phyloP scores from a whole-genome alignment of 2,113 vertebrate genomes.

The Hipposideros armiger region DNA sequence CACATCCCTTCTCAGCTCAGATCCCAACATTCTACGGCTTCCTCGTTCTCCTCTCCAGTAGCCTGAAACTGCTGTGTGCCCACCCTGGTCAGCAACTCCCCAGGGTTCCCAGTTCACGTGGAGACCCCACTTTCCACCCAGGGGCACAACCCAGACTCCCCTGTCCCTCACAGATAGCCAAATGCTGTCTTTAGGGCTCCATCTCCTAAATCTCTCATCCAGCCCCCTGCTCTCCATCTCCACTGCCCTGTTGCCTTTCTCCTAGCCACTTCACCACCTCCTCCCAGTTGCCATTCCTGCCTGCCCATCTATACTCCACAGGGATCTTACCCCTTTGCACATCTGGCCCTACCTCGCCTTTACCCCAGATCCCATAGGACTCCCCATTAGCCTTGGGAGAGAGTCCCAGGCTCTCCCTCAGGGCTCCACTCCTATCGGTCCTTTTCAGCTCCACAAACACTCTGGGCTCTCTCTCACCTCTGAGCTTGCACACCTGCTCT shows the following conservation, averaged over 20 bases:
- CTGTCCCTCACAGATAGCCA: background rate
- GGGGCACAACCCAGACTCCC: background rate
- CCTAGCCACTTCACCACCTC: background rate
- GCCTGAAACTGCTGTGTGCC: rapidly evolving
- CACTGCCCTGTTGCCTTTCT: background rate
- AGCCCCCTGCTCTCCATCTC: background rate
- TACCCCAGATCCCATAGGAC: background rate
- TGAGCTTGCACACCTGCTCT: background rate
- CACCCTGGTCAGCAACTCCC: background rate
- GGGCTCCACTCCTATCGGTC: too few relatives aligned
- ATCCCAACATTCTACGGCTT: background rate
- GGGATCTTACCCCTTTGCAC: background rate
- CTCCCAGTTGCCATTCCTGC: background rate
- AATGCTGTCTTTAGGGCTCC: background rate
- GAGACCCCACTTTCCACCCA: background rate
- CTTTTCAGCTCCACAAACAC: background rate
- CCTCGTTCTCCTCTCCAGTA: background rate
- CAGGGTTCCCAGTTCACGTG: background rate
- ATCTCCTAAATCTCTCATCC: background rate
- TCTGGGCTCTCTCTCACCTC: background rate
- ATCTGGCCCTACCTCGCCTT: background rate
- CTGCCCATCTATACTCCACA: background rate
- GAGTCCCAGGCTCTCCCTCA: too few relatives aligned
- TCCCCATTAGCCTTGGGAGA: background rate
- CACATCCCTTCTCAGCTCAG: background rate